phyloP scores from a whole-genome alignment of 2,797 vertebrate genomes.

The Hylomyscus alleni region DNA sequence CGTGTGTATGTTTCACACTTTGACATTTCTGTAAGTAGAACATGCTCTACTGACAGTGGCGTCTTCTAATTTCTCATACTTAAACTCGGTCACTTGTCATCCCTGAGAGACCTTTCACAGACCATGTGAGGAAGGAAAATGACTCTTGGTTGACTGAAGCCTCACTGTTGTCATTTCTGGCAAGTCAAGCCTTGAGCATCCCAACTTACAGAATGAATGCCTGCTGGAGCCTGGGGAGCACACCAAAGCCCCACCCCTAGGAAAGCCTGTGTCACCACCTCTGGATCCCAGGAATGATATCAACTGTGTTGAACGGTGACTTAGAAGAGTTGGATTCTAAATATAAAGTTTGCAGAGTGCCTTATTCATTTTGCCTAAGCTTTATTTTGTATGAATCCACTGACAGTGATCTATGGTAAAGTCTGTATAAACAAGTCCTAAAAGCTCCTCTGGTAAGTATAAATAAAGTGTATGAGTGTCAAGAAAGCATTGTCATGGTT shows the following conservation, averaged over 20 bases:
- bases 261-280: background rate
- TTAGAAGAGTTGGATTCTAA: constrained; percentile 52
- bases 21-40: constrained; percentile 44
- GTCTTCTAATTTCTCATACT: constrained; percentile 42
- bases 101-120: background rate
- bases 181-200: constrained; percentile 40
- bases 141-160: constrained; percentile 6
- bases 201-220: background rate
- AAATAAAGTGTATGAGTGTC: constrained; percentile 46
- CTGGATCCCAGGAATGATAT: constrained; percentile 5
- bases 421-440: constrained; percentile 17
- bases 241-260: background rate
- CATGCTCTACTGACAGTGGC: background rate
- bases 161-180: background rate
- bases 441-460: constrained; percentile 39
- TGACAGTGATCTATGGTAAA: constrained; percentile 52
- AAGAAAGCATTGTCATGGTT: constrained; percentile 34
- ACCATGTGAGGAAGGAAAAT: background rate
- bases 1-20: constrained; percentile 21
- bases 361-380: constrained; percentile 58
- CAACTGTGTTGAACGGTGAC: constrained; percentile 14
- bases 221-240: background rate
- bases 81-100: constrained; percentile 26
- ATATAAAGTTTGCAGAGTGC: constrained; percentile 29
- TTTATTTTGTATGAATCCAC: constrained; percentile 54